Evolutionary conservation across 2,113 vertebrate genomes (phyloP).

Genomic region (Ornithorhynchus anatinus): DNA sequence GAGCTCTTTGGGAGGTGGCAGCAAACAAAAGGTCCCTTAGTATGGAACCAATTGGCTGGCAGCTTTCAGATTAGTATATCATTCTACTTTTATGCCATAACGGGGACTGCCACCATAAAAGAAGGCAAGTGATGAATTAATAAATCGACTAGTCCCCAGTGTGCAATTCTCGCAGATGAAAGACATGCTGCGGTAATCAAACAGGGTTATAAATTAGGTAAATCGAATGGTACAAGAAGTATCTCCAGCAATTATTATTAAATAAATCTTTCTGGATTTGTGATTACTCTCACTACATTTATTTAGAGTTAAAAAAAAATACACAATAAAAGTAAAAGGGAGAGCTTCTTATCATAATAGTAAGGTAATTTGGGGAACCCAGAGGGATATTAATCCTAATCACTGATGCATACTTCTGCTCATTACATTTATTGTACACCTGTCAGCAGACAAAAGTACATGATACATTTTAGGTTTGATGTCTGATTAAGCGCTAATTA

Average conservation of each 20-base stretch:
- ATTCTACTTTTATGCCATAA: slow-evolving; percentile 72
- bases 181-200: slow-evolving; percentile 79
- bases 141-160: slow-evolving; percentile 80
- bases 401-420: slow-evolving; percentile 52
- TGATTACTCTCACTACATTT: slow-evolving; percentile 63
- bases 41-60: slow-evolving; percentile 78
- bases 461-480: not conserved
- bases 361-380: slow-evolving; percentile 65
- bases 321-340: slow-evolving; percentile 61
- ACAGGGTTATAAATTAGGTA: slow-evolving; percentile 77
- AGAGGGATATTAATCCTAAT: slow-evolving; percentile 57
- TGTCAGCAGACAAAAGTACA: slow-evolving; percentile 28
- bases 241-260: slow-evolving; percentile 67
- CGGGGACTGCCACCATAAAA: slow-evolving; percentile 74
- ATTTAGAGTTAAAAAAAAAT: slow-evolving; percentile 63
- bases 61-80: slow-evolving; percentile 75
- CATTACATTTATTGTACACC: slow-evolving; percentile 37
- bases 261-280: slow-evolving; percentile 71
- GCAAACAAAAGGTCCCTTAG: slow-evolving; percentile 81
- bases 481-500: slow-evolving; percentile 38
- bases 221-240: slow-evolving; percentile 59
- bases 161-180: slow-evolving; percentile 80
- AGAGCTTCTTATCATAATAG: slow-evolving; percentile 57
- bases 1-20: slow-evolving; percentile 78
- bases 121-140: slow-evolving; percentile 84